Evolutionary conservation across 2,888 invertebrate genomes (phyloP), one percentile per base, ranked within the genome.

Genomic region (Apotomis betuletana): DNA sequence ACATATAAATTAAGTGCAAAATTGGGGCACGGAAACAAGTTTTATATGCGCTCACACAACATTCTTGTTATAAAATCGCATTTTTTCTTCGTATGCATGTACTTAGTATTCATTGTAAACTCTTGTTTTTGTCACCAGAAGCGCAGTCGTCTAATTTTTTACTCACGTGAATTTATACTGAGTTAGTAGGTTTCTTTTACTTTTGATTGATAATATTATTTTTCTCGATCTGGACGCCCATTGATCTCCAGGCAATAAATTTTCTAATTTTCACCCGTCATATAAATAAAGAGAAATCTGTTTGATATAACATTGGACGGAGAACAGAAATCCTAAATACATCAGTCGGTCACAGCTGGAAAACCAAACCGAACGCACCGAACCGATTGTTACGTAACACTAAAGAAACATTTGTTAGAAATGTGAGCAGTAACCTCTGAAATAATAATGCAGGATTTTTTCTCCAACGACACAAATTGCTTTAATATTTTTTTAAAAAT

Each of bases 381-480:
- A 75, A 72, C 76, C 74, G 76, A 77, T 74, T 74, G 69, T 76
- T 75, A 64, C 64, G 62, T 74, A 72, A 77, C 63, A 65, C 6
- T 63, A 55, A 52, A 57, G 57, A 51, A 71, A 63, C 54, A 55
- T 67, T 61, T 13, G 67, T 67, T 62, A 49, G 15, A 60, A 61
- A 27, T 27, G 44, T 65, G 60, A 13, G 44, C 54, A 52, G 55
- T 27, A 27, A 27, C 27, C 27, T 27, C 27, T 27, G 27, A n/a
- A 10, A 1, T 5, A 27, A 27, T 27, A 27, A 27, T 27, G 27
- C 27, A 27, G 27, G 27, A 27, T 27, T 27, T 27, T 27, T 27
- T 27, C 27, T 27, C 27, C 27, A 27, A 27, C 27, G 27, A 27
- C 27, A 27, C 27, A 27, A 27, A 15, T 15, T 15, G 15, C 15